These are phyloP conservation scores for Bradysia coprophila DNA, from an alignment of 1,140 invertebrate genomes.

Conservation along the genomic window DNA sequence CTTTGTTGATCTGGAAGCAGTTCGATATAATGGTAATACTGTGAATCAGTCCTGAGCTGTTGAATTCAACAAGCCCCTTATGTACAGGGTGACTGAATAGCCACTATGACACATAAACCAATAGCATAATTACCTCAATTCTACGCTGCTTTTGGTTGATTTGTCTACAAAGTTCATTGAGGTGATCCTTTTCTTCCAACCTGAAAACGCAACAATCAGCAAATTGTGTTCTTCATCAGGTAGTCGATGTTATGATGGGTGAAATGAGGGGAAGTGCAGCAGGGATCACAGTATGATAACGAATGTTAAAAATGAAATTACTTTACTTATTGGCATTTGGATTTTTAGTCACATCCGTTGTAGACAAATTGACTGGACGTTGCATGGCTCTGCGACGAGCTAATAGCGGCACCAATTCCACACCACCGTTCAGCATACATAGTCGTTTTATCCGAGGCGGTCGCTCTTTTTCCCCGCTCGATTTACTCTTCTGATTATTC, in stretches of 20 bases:
- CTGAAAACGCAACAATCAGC: not conserved
- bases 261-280: not conserved
- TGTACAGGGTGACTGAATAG: not conserved
- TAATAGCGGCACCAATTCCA: constrained; percentile 40
- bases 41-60: constrained; percentile 1
- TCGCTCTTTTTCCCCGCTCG: constrained; percentile 5
- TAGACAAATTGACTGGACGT: constrained; percentile 25
- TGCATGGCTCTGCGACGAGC: constrained; percentile 26
- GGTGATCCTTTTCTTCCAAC: constrained; percentile 9
- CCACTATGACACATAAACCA: not conserved
- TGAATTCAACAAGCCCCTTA: not conserved
- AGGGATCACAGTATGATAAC: not conserved
- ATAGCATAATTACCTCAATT: constrained; percentile 7
- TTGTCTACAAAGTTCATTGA: constrained; percentile 23
- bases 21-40: constrained; percentile 8
- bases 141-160: constrained; percentile 19
- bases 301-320: not conserved
- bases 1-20: constrained; percentile 12
- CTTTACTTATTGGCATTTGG: not conserved
- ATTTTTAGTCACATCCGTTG: constrained; percentile 35
- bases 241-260: not conserved
- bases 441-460: constrained; percentile 13
- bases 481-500: not conserved
- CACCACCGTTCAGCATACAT: constrained; percentile 28
- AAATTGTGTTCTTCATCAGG: not conserved